Percentiles rank a stretch among this genome's conserved stretches.
These are phyloP conservation scores for Drosophila ercepeae DNA, from an alignment of 1,140 invertebrate species.

Conservation along the genomic window DNA sequence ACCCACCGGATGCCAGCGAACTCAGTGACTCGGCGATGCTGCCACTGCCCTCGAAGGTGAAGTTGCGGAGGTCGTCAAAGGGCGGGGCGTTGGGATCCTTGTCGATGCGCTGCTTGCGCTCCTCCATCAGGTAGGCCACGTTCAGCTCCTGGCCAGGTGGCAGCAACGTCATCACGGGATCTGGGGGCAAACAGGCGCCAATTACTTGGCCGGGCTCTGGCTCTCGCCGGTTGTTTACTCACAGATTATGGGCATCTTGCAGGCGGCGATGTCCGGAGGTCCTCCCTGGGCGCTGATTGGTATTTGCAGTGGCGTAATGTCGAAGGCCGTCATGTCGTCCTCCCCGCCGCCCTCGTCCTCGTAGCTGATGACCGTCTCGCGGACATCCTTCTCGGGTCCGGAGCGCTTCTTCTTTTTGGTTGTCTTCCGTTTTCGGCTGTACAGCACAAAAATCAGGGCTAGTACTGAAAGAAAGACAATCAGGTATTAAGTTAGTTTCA, in stretches of 20 bases:
- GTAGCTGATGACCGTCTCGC: slow-evolving; percentile 99
- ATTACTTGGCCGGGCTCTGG: slow-evolving; percentile 19
- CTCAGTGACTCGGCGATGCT: slow-evolving; percentile 98
- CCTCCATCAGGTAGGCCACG: slow-evolving; percentile 97
- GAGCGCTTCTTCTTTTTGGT: slow-evolving; percentile 95
- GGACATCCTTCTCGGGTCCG: slow-evolving; percentile 98
- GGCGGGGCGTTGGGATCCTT: slow-evolving; percentile 97
- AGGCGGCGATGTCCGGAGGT: slow-evolving; percentile 90
- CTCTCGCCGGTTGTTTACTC: slow-evolving; percentile 84
- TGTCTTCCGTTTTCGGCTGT: slow-evolving; percentile 94
- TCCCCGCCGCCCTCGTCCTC: slow-evolving; percentile 98
- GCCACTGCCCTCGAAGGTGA: slow-evolving; percentile 99
- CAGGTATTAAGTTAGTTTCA: neutral
- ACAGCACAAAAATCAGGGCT: slow-evolving; percentile 96
- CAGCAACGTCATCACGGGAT: slow-evolving; percentile 85
- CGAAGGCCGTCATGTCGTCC: slow-evolving; percentile 99
- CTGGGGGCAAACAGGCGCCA: slow-evolving; percentile 71
- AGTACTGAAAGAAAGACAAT: slow-evolving; percentile 88
- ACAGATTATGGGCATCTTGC: slow-evolving; percentile 90
- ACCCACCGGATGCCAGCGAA: slow-evolving; percentile 94
- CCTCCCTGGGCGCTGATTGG: slow-evolving; percentile 90
- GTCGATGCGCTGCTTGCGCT: slow-evolving; percentile 97
- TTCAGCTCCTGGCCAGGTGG: slow-evolving; percentile 91
- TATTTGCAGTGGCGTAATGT: slow-evolving; percentile 97
- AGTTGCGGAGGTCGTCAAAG: slow-evolving; percentile 98